Evolutionary conservation across 2,797 vertebrate genomes (phyloP).

Genomic region (Fistularia commersonii): DNA sequence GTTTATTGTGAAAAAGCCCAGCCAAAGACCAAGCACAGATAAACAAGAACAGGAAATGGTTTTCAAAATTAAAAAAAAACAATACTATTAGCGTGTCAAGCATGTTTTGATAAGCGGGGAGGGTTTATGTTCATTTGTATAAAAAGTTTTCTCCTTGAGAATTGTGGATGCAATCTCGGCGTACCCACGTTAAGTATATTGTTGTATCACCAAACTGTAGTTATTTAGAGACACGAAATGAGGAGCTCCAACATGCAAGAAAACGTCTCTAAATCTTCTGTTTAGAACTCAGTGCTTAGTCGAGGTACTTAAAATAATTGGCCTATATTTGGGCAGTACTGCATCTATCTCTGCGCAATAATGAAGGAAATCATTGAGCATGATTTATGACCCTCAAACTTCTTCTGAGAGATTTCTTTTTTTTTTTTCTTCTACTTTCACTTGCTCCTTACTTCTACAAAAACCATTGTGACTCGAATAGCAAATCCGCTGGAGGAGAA

Average conservation of each 20-base stretch:
- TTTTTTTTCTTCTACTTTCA: constrained; percentile 38
- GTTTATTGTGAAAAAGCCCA: constrained; percentile 31
- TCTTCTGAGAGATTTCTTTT: constrained; percentile 6
- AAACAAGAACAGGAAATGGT: constrained; percentile 17
- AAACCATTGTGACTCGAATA: constrained; percentile 42
- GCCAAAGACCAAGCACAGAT: constrained; percentile 22
- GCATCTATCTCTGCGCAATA: constrained; percentile 53
- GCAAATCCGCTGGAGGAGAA: constrained; percentile 37
- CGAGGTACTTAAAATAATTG: constrained; percentile 70
- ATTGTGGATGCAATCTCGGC: constrained; percentile 32
- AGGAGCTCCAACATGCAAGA: constrained; percentile 43
- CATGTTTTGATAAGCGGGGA: constrained; percentile 2
- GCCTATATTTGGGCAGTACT: constrained; percentile 63
- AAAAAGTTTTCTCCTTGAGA: constrained; percentile 27
- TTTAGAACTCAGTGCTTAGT: constrained; percentile 53
- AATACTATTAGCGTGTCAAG: constrained; percentile 21
- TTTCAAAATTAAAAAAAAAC: constrained; percentile 16
- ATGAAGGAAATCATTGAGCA: constrained; percentile 59
- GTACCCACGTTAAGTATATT: constrained; percentile 23
- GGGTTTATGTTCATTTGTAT: constrained; percentile 25
- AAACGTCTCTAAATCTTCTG: constrained; percentile 48
- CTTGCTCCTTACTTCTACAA: constrained; percentile 18
- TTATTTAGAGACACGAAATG: constrained; percentile 24
- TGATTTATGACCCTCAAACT: constrained; percentile 31
- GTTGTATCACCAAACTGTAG: constrained; percentile 13